phyloP scores from a whole-genome alignment of 2,797 vertebrate species.

The Echeneis naucrates region DNA sequence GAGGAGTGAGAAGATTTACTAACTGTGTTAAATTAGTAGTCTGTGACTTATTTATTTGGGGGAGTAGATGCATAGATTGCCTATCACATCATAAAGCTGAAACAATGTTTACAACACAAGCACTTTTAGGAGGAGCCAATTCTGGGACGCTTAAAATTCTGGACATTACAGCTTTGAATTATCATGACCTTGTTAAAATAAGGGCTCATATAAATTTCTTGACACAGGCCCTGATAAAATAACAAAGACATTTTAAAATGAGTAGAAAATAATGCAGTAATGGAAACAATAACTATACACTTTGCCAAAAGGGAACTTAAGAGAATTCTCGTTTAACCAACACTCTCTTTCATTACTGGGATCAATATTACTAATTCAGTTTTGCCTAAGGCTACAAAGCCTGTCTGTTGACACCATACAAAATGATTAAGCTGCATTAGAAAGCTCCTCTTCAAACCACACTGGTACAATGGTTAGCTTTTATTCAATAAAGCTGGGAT shows the following conservation, averaged over 20 bases:
- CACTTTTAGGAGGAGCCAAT: too few relatives aligned
- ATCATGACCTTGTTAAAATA: neutral
- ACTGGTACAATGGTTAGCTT: slow-evolving; percentile 53
- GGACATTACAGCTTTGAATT: neutral
- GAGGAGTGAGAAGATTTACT: too few relatives aligned
- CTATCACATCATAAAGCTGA: neutral
- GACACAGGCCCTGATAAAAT: neutral
- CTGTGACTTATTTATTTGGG: too few relatives aligned
- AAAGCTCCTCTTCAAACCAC: slow-evolving; percentile 60
- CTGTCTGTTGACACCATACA: slow-evolving; percentile 34
- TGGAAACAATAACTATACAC: neutral
- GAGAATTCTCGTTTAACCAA: neutral
- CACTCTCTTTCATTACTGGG: slow-evolving; percentile 13
- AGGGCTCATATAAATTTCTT: neutral
- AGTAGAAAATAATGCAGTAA: neutral
- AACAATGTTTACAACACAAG: neutral
- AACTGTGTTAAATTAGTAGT: too few relatives aligned
- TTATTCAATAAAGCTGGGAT: slow-evolving; percentile 56
- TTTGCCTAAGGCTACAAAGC: slow-evolving; percentile 27
- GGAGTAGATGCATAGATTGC: too few relatives aligned
- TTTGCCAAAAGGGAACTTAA: neutral
- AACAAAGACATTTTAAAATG: neutral
- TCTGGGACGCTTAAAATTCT: neutral
- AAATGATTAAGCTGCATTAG: slow-evolving; percentile 58
- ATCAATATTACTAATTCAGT: slow-evolving; percentile 48